A percentile compares a stretch with the other conserved stretches of the same genome.
phyloP scores from a whole-genome alignment of 2,888 invertebrate genomes.

The Drosophila meridiana region DNA sequence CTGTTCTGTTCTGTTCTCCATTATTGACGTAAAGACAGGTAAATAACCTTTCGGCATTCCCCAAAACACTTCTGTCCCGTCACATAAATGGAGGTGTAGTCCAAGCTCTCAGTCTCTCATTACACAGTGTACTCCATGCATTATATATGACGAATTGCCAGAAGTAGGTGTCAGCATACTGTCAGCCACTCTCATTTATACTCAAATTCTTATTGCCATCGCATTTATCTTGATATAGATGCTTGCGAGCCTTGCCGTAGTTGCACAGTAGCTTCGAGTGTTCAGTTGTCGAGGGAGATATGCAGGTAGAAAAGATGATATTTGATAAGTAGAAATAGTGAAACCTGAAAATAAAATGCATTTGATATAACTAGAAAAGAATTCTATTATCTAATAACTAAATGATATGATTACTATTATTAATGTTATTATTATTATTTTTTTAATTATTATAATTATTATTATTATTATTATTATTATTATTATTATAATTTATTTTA shows the following conservation, averaged over 20 bases:
- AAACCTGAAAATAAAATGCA: background rate
- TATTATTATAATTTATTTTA: background rate
- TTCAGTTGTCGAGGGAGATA: background rate
- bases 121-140: constrained; percentile 13
- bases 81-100: constrained; percentile 41
- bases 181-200: background rate
- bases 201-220: background rate
- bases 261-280: background rate
- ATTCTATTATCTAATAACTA: background rate
- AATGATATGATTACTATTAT: too few relatives aligned
- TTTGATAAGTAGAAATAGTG: background rate
- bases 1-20: constrained; percentile 46
- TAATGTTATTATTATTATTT: too few relatives aligned
- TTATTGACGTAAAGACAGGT: constrained; percentile 75
- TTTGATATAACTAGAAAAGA: background rate
- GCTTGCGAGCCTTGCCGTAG: background rate
- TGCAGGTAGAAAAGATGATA: background rate
- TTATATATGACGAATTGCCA: constrained; percentile 42
- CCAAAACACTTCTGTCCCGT: constrained; percentile 43
- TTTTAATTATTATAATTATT: too few relatives aligned
- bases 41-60: constrained; percentile 71
- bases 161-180: constrained; percentile 38
- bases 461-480: background rate
- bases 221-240: constrained; percentile 9
- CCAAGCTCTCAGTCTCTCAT: constrained; percentile 10